A percentile compares a stretch with the other conserved stretches of the same genome.
These are phyloP conservation scores for Oreochromis mossambicus DNA, from an alignment of 2,797 vertebrate genomes.

Conservation along the genomic window DNA sequence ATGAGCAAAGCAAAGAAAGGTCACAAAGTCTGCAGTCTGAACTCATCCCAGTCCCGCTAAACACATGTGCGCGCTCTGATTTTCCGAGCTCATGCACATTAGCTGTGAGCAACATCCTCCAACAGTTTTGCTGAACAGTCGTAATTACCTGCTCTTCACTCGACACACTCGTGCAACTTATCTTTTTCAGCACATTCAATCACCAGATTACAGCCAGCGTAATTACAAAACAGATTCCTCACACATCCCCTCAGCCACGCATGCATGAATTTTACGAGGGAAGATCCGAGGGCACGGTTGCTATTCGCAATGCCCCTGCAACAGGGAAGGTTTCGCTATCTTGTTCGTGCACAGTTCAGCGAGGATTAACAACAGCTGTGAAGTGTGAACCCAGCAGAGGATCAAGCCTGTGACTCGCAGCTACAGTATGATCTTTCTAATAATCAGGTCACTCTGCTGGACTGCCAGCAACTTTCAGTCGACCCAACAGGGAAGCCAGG, in stretches of 20 bases:
- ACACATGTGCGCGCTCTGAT: neutral
- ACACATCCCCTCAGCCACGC: slow-evolving; percentile 1
- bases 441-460: slow-evolving; percentile 56
- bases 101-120: slow-evolving; percentile 23
- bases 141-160: slow-evolving; percentile 28
- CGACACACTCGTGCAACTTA: slow-evolving; percentile 21
- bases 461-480: slow-evolving; percentile 26
- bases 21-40: neutral
- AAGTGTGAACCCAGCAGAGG: slow-evolving; percentile 26
- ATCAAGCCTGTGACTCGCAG: slow-evolving; percentile 32
- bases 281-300: neutral
- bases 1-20: neutral
- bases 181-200: slow-evolving; percentile 16
- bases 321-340: slow-evolving; percentile 23
- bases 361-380: slow-evolving; percentile 44
- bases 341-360: slow-evolving; percentile 29
- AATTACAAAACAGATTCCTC: slow-evolving; percentile 21
- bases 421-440: slow-evolving; percentile 22
- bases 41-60: neutral
- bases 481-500: slow-evolving; percentile 23
- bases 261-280: slow-evolving; percentile 14
- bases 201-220: slow-evolving; percentile 24
- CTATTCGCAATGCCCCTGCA: neutral
- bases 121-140: slow-evolving; percentile 25
- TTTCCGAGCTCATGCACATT: neutral